phyloP scores from a whole-genome alignment of 92 coral and sea anemone genomes.

The Virgularia gustaviana region DNA sequence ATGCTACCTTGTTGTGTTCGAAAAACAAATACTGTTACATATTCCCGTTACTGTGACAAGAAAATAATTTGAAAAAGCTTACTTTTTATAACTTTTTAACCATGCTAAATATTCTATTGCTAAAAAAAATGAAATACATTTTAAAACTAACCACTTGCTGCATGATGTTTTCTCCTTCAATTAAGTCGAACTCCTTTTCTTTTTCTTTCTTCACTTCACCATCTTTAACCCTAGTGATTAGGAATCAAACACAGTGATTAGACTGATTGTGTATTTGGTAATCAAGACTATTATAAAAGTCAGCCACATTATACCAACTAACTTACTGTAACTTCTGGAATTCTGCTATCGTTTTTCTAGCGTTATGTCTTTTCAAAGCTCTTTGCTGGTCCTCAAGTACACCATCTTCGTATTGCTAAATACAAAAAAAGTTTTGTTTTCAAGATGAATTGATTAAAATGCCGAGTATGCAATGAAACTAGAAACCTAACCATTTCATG shows the following conservation, averaged over 20 bases:
- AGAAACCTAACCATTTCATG: no score
- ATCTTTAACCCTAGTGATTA: slow-evolving; percentile 55
- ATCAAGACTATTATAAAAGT: no score
- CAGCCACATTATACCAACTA: background rate
- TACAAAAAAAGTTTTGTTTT: no score
- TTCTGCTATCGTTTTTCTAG: slow-evolving; percentile 69
- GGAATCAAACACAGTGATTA: background rate
- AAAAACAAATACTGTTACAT: no score
- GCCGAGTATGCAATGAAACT: no score
- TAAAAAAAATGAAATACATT: background rate
- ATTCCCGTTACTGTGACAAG: no score
- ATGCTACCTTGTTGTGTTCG: no score
- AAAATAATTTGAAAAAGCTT: no score
- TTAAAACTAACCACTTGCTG: slow-evolving; percentile 62
- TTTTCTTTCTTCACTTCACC: slow-evolving; percentile 55
- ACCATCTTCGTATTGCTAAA: slow-evolving; percentile 92
- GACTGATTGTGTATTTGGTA: background rate
- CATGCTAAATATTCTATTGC: no score
- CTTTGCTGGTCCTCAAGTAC: slow-evolving; percentile 80
- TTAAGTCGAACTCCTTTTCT: slow-evolving; percentile 55
- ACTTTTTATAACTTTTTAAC: no score
- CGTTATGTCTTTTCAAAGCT: slow-evolving; percentile 73
- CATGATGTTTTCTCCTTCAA: slow-evolving; percentile 74
- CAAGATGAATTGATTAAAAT: no score
- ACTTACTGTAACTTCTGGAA: slow-evolving; percentile 90